Conservation (phyloP, 1,140 invertebrate genomes). For the Vanessa tameamea region DNA sequence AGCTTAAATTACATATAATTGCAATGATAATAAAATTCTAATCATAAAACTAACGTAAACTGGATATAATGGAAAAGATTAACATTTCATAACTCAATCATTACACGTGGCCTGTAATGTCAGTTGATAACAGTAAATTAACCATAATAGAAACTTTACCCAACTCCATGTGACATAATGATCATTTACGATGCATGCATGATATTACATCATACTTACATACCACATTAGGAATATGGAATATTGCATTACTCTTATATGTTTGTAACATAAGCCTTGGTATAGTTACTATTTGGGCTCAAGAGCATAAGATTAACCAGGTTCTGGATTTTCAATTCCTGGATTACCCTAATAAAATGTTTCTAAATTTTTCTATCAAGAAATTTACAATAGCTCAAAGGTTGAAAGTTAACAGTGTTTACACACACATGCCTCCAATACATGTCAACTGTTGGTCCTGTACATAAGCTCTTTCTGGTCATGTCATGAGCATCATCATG, state of each 20-base stretch:
- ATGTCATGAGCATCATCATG: no score
- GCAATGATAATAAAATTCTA: not conserved
- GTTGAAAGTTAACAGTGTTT: no score
- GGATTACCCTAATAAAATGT: no score
- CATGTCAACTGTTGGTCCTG: no score
- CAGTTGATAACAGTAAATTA: constrained; percentile 33
- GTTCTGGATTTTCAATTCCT: no score
- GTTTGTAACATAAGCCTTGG: not conserved
- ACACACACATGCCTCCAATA: no score
- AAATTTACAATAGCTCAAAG: no score
- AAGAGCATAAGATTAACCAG: no score
- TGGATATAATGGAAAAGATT: constrained; percentile 19
- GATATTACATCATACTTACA: constrained; percentile 21
- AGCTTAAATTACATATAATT: no score
- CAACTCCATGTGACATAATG: constrained; percentile 26
- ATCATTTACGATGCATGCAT: constrained; percentile 22
- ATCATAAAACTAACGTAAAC: constrained; percentile 6
- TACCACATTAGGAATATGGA: not conserved
- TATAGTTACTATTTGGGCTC: no score
- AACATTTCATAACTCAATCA: constrained; percentile 23
- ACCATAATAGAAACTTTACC: constrained; percentile 28
- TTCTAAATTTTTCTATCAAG: no score
- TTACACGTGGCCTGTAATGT: constrained; percentile 13
- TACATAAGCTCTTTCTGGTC: no score
- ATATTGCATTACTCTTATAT: not conserved